These are phyloP conservation scores for Indicator maculatus DNA, from an alignment of 2,113 vertebrate species.

Conservation along the genomic window DNA sequence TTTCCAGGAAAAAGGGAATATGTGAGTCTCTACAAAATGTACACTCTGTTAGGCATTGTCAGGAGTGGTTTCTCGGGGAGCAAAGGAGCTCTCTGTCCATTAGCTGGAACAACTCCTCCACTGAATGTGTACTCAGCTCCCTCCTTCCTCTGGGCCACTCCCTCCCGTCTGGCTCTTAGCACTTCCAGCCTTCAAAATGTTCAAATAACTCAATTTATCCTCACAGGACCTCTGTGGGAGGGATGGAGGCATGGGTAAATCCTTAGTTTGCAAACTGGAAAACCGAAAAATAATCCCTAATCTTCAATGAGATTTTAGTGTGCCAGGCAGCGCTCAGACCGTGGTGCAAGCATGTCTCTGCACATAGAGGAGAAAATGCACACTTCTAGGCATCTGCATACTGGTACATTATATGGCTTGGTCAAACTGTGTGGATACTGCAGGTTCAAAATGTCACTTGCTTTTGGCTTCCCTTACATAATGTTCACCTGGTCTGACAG, in stretches of 20 bases:
- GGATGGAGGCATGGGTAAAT: not conserved
- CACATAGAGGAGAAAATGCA: not conserved
- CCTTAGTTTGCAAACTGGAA: not conserved
- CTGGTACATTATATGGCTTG: not conserved
- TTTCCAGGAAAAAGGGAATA: constrained; percentile 6
- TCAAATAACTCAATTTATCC: constrained; percentile 5
- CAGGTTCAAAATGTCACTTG: not conserved
- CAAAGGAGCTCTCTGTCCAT: not conserved
- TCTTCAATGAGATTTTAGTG: not conserved
- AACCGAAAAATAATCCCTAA: not conserved
- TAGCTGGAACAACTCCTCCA: not conserved
- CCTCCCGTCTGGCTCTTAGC: not conserved
- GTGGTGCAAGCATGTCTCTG: not conserved
- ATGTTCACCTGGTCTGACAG: not conserved
- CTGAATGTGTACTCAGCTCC: not conserved
- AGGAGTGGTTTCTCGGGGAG: not conserved
- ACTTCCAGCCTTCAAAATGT: constrained; percentile 23
- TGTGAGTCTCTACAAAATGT: not conserved
- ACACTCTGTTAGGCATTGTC: not conserved
- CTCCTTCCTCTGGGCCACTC: not conserved
- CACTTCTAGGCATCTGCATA: not conserved
- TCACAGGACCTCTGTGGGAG: constrained; percentile 9
- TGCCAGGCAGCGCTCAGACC: not conserved
- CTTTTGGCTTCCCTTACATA: not conserved
- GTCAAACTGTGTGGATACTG: not conserved